These are phyloP conservation scores for Puma concolor DNA, from an alignment of 2,113 vertebrate species.

Conservation along the genomic window DNA sequence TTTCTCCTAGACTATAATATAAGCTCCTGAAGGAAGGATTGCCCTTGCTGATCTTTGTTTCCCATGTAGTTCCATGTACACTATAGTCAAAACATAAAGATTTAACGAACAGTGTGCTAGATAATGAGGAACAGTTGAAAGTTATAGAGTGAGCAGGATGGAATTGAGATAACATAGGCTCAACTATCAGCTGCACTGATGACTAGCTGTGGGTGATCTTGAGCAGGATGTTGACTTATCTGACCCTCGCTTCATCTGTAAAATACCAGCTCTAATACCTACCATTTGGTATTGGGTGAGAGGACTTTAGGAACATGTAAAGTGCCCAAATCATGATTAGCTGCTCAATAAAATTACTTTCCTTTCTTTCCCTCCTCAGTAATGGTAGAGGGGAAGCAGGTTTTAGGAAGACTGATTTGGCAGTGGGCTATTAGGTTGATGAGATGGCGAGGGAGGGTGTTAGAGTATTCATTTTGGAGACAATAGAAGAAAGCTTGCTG, in stretches of 20 bases:
- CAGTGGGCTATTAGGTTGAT: background rate
- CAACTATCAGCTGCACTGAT: background rate
- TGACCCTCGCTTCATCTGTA: background rate
- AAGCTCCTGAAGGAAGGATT: background rate
- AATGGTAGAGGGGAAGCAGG: background rate
- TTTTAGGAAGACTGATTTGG: background rate
- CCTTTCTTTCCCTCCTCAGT: background rate
- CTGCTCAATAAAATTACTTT: background rate
- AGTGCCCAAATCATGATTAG: background rate
- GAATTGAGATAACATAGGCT: background rate
- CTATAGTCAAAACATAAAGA: background rate
- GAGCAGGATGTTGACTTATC: background rate
- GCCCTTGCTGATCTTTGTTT: background rate
- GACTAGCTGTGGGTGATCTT: background rate
- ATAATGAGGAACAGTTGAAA: background rate
- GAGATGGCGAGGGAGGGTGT: background rate
- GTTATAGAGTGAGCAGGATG: background rate
- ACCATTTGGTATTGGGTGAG: background rate
- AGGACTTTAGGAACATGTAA: background rate
- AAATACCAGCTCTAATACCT: background rate
- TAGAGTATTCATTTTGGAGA: background rate
- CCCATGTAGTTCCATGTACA: background rate
- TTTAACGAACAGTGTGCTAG: background rate
- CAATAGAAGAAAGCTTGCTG: background rate
- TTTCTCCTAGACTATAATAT: background rate